Percentiles rank a stretch among this genome's conserved stretches.
Evolutionary conservation across 2,797 vertebrate species (phyloP).

Genomic region (Rhinella marina): DNA sequence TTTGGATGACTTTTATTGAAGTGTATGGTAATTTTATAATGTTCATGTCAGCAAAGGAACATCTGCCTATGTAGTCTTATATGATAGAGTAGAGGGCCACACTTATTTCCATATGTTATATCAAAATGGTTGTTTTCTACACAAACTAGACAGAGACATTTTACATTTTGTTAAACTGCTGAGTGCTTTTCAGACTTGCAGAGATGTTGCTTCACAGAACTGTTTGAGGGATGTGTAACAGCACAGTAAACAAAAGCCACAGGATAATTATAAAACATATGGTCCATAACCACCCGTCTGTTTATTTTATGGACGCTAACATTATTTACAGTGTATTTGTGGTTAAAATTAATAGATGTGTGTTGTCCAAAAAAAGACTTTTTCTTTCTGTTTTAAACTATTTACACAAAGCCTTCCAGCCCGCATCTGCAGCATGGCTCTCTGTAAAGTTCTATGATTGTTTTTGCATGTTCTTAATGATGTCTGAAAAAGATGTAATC

Average conservation of each 20-base stretch:
- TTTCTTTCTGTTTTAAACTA: slow-evolving; percentile 61
- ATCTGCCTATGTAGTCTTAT: neutral
- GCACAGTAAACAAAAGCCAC: slow-evolving; percentile 68
- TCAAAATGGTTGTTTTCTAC: neutral
- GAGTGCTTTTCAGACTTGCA: slow-evolving; percentile 28
- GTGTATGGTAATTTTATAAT: neutral
- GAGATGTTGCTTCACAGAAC: slow-evolving; percentile 68
- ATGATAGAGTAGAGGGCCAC: neutral
- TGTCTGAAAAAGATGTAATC: slow-evolving; percentile 57
- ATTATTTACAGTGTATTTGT: slow-evolving; percentile 71
- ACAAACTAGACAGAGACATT: slow-evolving; percentile 15
- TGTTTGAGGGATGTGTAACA: slow-evolving; percentile 67
- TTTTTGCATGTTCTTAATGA: slow-evolving; percentile 65
- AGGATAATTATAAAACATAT: slow-evolving; percentile 72
- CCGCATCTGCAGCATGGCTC: slow-evolving; percentile 56
- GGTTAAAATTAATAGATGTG: slow-evolving; percentile 72
- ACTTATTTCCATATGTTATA: neutral
- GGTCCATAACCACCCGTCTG: slow-evolving; percentile 64
- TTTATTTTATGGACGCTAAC: slow-evolving; percentile 73
- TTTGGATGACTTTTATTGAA: neutral
- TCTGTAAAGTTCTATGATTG: slow-evolving; percentile 58
- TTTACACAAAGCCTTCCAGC: slow-evolving; percentile 60
- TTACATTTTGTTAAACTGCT: slow-evolving; percentile 11
- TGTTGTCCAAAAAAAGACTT: slow-evolving; percentile 65
- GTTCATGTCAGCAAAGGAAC: neutral